A percentile compares a stretch with the other conserved stretches of the same genome.
Evolutionary conservation across 2,888 invertebrate genomes (phyloP).

Genomic region (Ditula angustiorana): DNA sequence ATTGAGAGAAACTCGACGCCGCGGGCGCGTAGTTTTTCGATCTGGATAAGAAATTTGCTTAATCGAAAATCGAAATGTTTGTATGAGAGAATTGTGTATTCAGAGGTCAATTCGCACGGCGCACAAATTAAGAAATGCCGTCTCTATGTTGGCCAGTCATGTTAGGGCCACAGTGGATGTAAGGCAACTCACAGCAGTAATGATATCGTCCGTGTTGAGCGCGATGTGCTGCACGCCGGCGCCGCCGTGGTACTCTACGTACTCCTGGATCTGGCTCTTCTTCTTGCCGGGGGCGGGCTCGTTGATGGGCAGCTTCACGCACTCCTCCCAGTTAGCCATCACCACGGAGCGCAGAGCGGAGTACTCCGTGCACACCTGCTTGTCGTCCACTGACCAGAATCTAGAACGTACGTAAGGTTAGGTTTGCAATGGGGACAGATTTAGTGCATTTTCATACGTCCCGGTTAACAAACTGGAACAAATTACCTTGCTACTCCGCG

Average conservation of each 20-base stretch:
- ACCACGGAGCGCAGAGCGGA: conserved; percentile 98
- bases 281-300: conserved; percentile 98
- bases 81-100: too few species aligned
- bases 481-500: too few species aligned
- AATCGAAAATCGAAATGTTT: too few species aligned
- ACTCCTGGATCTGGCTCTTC: conserved; percentile 99
- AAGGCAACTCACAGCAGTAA: conserved; percentile 88
- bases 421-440: too few species aligned
- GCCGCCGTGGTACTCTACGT: conserved; percentile 99
- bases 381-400: conserved; percentile 99
- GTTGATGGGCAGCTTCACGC: conserved; percentile 98
- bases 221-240: conserved; percentile 99
- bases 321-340: conserved; percentile 99
- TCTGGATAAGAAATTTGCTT: conserved; percentile 67
- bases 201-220: conserved; percentile 97
- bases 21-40: conserved; percentile 90
- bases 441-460: too few species aligned
- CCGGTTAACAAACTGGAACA: too few species aligned
- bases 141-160: too few species aligned
- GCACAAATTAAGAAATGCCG: too few species aligned
- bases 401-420: too few species aligned
- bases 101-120: too few species aligned
- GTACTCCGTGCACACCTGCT: conserved; percentile 97
- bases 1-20: conserved; percentile 96
- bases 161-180: background rate